These are phyloP conservation scores for Apocrypta bakeri DNA, from an alignment of 1,140 invertebrate species.

Conservation along the genomic window DNA sequence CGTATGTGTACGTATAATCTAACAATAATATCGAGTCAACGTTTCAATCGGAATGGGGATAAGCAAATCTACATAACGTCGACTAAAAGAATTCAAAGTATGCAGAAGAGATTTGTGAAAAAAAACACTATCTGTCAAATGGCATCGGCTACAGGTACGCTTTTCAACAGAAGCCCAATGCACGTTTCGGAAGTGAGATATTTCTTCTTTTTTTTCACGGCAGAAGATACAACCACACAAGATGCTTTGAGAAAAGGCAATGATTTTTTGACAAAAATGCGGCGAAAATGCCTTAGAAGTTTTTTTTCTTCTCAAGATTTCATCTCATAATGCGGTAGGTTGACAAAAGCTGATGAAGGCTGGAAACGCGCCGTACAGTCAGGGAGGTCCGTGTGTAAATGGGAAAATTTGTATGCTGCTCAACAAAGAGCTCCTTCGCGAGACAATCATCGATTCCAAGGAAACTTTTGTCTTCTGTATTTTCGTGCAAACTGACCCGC, in stretches of 20 bases:
- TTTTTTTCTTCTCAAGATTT: conserved; percentile 5
- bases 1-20: too few relatives aligned
- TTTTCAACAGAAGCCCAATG: conserved; percentile 1
- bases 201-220: neutral
- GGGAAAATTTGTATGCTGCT: conserved; percentile 12
- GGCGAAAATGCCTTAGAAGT: conserved; percentile 22
- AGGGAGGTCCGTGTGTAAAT: conserved; percentile 35
- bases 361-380: neutral
- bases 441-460: neutral
- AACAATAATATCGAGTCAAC: too few relatives aligned
- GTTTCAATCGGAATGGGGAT: too few relatives aligned
- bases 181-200: conserved; percentile 3
- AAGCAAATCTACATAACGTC: neutral
- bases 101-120: neutral
- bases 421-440: neutral
- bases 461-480: neutral
- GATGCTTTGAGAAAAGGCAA: conserved; percentile 9
- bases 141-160: neutral
- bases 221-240: neutral
- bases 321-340: conserved; percentile 22
- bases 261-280: conserved; percentile 28
- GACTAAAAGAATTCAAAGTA: neutral
- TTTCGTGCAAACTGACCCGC: neutral
- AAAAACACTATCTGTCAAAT: neutral
- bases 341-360: conserved; percentile 24